Evolutionary conservation across 2,797 vertebrate species (phyloP).

Genomic region (Thripadectes ignobilis): DNA sequence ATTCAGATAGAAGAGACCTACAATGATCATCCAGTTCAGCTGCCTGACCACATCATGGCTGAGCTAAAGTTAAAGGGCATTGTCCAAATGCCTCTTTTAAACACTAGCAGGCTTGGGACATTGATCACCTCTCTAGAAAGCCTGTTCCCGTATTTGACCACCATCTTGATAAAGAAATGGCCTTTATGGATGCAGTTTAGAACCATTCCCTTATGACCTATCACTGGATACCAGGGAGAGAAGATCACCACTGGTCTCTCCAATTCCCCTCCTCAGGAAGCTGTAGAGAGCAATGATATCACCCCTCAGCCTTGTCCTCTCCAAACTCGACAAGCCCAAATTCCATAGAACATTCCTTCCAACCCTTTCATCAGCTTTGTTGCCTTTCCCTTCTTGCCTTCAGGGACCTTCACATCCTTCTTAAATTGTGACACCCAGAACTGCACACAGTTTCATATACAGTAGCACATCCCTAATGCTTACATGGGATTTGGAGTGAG

Average conservation of each 20-base stretch:
- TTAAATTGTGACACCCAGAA: not conserved
- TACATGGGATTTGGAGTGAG: not conserved
- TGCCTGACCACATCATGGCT: not conserved
- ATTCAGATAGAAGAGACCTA: not conserved
- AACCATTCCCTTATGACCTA: not conserved
- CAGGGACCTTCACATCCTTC: not conserved
- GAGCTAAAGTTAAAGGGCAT: not conserved
- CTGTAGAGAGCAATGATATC: not conserved
- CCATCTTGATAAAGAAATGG: not conserved
- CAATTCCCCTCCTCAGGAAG: not conserved
- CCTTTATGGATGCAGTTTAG: not conserved
- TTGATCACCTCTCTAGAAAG: not conserved
- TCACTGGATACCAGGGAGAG: not conserved
- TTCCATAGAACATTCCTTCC: not conserved
- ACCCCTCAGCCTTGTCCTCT: not conserved
- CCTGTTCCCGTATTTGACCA: not conserved
- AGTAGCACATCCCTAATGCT: not conserved
- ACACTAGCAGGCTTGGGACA: not conserved
- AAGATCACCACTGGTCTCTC: not conserved
- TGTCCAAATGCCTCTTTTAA: not conserved
- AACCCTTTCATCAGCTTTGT: not conserved
- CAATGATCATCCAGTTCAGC: not conserved
- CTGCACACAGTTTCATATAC: not conserved
- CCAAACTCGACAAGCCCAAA: not conserved
- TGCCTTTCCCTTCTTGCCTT: not conserved